Evolutionary conservation across 2,888 invertebrate species (phyloP), one percentile per base, ranked within the genome.

Genomic region (Atethmia centrago): DNA sequence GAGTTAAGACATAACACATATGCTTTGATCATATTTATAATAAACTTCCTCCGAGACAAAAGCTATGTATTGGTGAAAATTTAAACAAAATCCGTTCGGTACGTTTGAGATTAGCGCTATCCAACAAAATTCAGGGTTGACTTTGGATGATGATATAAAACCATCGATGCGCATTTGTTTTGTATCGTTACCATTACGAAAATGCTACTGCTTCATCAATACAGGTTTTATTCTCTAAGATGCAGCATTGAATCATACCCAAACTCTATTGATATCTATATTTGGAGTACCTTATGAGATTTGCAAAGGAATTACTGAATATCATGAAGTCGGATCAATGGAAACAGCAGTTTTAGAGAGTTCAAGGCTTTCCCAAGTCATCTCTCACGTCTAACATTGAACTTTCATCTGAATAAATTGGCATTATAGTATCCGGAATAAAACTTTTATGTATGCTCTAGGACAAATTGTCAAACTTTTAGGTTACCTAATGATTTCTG

Each of bases 151-250:
- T n/a, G 45, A 28, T 8, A 4, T 19, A 72, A 47, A 49, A 28
- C 40, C 28, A 72, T 40, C n/a, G 31, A 77, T 67, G 28, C 14
- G 14, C 10, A 36, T 77, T 45, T 47, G 47, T 61, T 69, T 61
- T 61, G 1, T 47, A 47, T 49, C 21, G 1, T 31, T 25, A 45
- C 7, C 28, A 77, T 28, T 28, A 66, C 9, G 25, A 14, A 67
- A 59, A 59, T 59, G 14, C 36, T 36, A 8, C 47, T 21, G 28
- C 14, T 28, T 2, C 14, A 28, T 25, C 25, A 14, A 42, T 42
- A 42, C 42, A 42, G 42, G 42, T 42, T 42, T 14, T 42, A 14
- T 42, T 42, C 42, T 14, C 14, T 14, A 42, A 42, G 42, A 12
- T 31, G n/a, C n/a, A 59, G 3, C 28, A 58, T 36, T 71, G 25